Base-by-base conservation (phyloP, 2,113 vertebrate genomes). In the Ornithorhynchus anatinus region DNA sequence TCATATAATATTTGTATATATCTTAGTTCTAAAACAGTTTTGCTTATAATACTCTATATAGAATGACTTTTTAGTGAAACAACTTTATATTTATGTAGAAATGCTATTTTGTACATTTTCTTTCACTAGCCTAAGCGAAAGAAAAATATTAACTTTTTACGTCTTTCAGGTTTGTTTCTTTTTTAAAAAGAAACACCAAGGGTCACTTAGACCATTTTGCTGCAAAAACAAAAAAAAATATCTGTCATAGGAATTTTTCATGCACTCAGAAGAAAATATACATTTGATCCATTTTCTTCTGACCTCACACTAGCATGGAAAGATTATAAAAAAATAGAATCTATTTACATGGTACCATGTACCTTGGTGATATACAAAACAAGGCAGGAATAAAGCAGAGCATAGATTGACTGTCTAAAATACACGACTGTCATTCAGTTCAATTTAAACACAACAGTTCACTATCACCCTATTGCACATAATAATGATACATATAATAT, bases 291-390 rank as follows among this genome's bases (percentile, higher is more conserved):
- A 57, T 85, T 88, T 88, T 90, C 82, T 88, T 90, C 69, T 82
- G 75, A 85, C 79, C 89, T 89, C 79, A 84, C 82, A 88, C 69
- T 71, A 86, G 72, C 72, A 85, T 83, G 77, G 77, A 84, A 80
- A 79, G 72, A 88, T 84, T 86, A 91, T 89, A 91, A 90, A 92
- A 89, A 92, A 94, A 91, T 80, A 88, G 75, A 89, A 86, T 90
- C 89, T 96, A 95, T 97, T 92, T 95, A 95, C 95, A 96, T 31
- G 64, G 77, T 91, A 78, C 25, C 72, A 47, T 71, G 77, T 85
- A 89, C 67, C 88, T 86, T 69, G 42, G 80, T 59, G 83, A 89
- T 57, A 81, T 81, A 86, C 47, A 85, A 88, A 93, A 88, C 91
- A 92, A 94, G 89, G 84, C 88, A 88, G 77, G 74, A 64, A 63